These are phyloP conservation scores for Amphiprion clarkii DNA, from an alignment of 2,797 vertebrate genomes.

Conservation along the genomic window DNA sequence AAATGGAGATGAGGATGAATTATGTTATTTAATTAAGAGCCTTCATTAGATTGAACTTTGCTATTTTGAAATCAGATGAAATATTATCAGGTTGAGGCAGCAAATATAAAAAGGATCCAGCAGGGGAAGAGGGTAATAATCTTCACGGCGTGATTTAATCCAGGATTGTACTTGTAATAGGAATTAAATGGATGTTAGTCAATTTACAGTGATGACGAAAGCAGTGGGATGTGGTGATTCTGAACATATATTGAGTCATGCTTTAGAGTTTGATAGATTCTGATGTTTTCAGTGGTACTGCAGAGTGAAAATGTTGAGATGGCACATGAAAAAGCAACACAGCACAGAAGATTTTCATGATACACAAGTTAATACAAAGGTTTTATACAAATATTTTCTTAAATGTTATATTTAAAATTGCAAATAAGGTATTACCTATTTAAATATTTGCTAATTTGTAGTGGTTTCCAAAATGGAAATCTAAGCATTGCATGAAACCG, in stretches of 20 bases:
- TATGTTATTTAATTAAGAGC: background rate
- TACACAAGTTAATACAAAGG: no score
- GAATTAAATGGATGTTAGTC: slow-evolving; percentile 1
- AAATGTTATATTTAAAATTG: no score
- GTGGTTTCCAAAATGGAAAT: no score
- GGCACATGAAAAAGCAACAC: no score
- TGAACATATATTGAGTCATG: background rate
- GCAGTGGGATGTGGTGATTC: background rate
- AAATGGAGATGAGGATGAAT: background rate
- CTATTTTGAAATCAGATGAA: slow-evolving; percentile 18
- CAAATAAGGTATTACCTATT: no score
- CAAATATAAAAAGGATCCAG: background rate
- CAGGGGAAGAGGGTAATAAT: background rate
- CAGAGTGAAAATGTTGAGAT: no score
- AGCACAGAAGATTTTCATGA: no score
- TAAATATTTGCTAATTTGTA: no score
- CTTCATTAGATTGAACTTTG: background rate
- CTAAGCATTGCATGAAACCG: no score
- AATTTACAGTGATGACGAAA: background rate
- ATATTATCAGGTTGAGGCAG: background rate
- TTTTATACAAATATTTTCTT: no score
- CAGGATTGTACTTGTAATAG: background rate
- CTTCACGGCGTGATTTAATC: background rate
- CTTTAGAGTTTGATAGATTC: background rate
- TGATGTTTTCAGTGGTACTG: background rate